Conservation (phyloP, 2,888 invertebrate species). For the Trachelus troglodyta region DNA sequence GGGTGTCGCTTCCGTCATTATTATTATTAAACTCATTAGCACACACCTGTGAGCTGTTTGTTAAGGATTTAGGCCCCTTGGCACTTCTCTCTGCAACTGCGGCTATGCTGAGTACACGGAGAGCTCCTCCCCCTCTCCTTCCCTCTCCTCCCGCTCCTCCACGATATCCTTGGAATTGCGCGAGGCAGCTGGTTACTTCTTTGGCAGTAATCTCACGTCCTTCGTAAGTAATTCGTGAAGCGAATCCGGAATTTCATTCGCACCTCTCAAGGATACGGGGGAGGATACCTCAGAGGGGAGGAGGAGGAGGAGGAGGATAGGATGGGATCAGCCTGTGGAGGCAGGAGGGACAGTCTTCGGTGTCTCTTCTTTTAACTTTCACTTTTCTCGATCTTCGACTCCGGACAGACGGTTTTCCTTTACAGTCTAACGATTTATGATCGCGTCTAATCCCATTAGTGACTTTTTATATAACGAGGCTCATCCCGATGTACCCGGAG, state of each 20-base stretch:
- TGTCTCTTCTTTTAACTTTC: too few relatives aligned
- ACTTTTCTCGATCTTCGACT: too few relatives aligned
- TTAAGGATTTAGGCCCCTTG: constrained; percentile 11
- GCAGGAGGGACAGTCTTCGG: too few relatives aligned
- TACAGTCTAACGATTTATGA: too few relatives aligned
- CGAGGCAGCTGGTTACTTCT: constrained; percentile 27
- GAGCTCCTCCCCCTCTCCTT: neutral
- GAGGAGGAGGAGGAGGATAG: too few relatives aligned
- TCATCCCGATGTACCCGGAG: too few relatives aligned
- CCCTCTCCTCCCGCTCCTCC: constrained; percentile 7
- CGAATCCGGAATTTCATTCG: constrained; percentile 48
- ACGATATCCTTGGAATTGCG: constrained; percentile 25
- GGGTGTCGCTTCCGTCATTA: constrained; percentile 27
- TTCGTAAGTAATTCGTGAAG: constrained; percentile 55
- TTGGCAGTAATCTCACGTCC: constrained; percentile 52
- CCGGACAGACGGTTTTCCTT: too few relatives aligned
- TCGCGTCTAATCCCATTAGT: too few relatives aligned
- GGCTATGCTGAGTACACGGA: constrained; percentile 1
- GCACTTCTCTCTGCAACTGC: neutral
- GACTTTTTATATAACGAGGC: too few relatives aligned
- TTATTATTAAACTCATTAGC: constrained; percentile 42
- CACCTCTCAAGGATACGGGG: constrained; percentile 30
- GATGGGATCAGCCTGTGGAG: too few relatives aligned
- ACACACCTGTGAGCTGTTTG: constrained; percentile 40
- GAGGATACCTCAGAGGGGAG: neutral